These are phyloP conservation scores for Macrosoma leucophasiata DNA, from an alignment of 2,888 invertebrate species.

Conservation along the genomic window DNA sequence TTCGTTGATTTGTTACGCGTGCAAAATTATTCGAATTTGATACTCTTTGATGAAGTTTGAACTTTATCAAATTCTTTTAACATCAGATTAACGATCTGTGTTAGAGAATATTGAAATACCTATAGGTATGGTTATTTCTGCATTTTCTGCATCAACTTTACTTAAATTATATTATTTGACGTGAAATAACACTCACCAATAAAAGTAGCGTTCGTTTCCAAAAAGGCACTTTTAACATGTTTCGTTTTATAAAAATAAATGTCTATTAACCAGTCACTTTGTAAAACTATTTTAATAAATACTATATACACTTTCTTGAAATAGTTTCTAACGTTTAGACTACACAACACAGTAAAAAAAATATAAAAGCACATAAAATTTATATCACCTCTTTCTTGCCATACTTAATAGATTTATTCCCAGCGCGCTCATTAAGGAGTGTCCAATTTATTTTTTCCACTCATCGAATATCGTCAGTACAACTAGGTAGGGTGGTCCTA, in stretches of 20 bases:
- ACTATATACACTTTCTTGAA: slow-evolving; percentile 1
- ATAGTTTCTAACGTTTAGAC: slow-evolving; percentile 7
- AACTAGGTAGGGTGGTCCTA: slow-evolving; percentile 46
- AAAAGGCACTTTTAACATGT: too few species aligned
- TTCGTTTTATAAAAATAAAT: slow-evolving; percentile 10
- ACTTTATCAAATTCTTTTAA: too few species aligned
- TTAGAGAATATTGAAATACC: too few species aligned
- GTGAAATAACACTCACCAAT: too few species aligned
- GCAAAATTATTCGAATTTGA: too few species aligned
- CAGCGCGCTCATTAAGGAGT: slow-evolving; percentile 32
- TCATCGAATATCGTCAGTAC: slow-evolving; percentile 30
- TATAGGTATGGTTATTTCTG: too few species aligned
- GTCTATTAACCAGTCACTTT: slow-evolving; percentile 21
- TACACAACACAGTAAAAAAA: slow-evolving; percentile 9
- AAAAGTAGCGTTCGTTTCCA: too few species aligned
- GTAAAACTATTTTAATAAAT: slow-evolving; percentile 12
- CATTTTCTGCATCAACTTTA: too few species aligned
- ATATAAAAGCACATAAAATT: slow-evolving; percentile 7
- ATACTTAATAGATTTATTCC: slow-evolving; percentile 44
- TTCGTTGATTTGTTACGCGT: too few species aligned
- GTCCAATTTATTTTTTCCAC: slow-evolving; percentile 44
- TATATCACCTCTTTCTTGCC: slow-evolving; percentile 53
- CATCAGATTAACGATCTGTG: too few species aligned
- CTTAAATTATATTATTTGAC: too few species aligned
- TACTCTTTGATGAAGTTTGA: too few species aligned